Evolutionary conservation across 2,113 vertebrate species (phyloP), one percentile per base, ranked within the genome.

Genomic region (Orycteropus afer): DNA sequence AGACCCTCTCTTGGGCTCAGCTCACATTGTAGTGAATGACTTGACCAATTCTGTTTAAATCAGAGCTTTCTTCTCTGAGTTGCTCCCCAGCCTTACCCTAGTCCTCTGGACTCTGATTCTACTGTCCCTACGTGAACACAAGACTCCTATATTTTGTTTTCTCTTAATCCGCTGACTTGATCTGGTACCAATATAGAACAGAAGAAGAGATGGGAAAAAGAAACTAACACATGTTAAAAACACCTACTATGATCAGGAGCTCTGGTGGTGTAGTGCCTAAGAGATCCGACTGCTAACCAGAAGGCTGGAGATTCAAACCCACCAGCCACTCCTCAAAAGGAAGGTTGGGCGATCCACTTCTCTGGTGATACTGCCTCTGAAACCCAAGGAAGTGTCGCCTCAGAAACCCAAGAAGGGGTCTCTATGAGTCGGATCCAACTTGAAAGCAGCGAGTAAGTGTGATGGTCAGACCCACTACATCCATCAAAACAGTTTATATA

Each of bases 121-220:
- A n/a, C 2, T 17, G 23, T 83, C 32, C 42, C 37, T 37, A 6
- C 65, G 40, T 55, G n/a, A 71, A 49, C 5, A 76, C 63, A 71
- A 7, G 37, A 86, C 40, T 65, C 61, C 78, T 84, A 7, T 53
- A 27, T 93, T 91, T 84, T 83, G 14, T 86, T 83, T 96, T 80
- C 49, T 93, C 51, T 20, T 76, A 32, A 76, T 49, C 40, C 67
- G 86, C 51, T 63, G 22, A 22, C 79, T 80, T 71, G 77, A 88
- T 53, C 71, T 82, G 6, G 55, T 53, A 83, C 6, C 13, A 65
- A 49, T 51, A 9, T 9, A 80, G 12, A 20, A 7, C 47, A 59
- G 25, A 73, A 81, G 45, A 29, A 55, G 63, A 12, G 13, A 32
- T 47, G 6, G 17, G 40, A 18, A 20, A 17, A 45, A 7, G 34